Conservation (phyloP, 2,888 invertebrate genomes). For the Argyresthia goedartella region DNA sequence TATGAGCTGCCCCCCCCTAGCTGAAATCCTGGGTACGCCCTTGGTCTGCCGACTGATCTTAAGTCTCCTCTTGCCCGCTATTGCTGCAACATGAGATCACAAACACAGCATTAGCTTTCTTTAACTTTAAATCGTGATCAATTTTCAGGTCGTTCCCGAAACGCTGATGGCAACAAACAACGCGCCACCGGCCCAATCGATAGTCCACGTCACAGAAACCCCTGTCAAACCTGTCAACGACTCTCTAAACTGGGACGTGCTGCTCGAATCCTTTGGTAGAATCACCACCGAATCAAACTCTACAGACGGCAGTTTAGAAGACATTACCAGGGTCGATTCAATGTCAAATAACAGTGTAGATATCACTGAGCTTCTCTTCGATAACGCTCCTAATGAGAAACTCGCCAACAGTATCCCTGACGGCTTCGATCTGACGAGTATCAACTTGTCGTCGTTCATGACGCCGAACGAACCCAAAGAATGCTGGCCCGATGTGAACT, state of each 20-base stretch:
- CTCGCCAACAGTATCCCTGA: slow-evolving; percentile 31
- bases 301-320: slow-evolving; percentile 47
- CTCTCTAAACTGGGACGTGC: slow-evolving; percentile 55
- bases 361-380: slow-evolving; percentile 53
- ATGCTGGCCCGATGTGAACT: not conserved
- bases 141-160: slow-evolving; percentile 27
- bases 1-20: too few relatives aligned
- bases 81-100: too few relatives aligned
- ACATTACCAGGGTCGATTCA: slow-evolving; percentile 35
- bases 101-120: too few relatives aligned
- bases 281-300: slow-evolving; percentile 60
- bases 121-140: too few relatives aligned
- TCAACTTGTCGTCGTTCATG: slow-evolving; percentile 35
- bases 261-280: slow-evolving; percentile 56
- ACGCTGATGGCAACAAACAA: slow-evolving; percentile 20
- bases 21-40: too few relatives aligned
- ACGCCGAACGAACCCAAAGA: slow-evolving; percentile 34
- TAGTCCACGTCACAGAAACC: too few relatives aligned
- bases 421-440: slow-evolving; percentile 39
- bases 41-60: too few relatives aligned
- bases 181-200: slow-evolving; percentile 17
- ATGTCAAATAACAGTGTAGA: slow-evolving; percentile 34
- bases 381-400: slow-evolving; percentile 29
- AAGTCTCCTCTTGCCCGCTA: too few relatives aligned
- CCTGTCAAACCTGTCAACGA: slow-evolving; percentile 25